Evolutionary conservation across 2,797 vertebrate species (phyloP), one percentile per base, ranked within the genome.

Genomic region (Sebastes kiyomatsui): DNA sequence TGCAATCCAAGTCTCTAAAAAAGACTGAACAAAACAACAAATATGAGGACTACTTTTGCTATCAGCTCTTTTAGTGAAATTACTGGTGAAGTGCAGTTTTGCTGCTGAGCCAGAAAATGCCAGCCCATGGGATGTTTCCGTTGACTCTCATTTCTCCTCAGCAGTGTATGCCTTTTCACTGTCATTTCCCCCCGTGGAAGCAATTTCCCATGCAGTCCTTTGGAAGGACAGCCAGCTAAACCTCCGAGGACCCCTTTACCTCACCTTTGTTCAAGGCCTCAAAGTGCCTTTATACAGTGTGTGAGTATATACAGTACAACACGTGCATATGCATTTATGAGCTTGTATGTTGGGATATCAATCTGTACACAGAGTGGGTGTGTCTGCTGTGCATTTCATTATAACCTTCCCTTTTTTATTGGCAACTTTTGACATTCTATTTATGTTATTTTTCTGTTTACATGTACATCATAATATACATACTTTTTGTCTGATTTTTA

Each of bases 81-180:
- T 84, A 82, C 52, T 72, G 56, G 60, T 75, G 32, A 77, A 80
- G 73, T 79, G 58, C 72, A 55, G 33, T 80, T 85, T 80, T 89
- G 62, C 70, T 81, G 58, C 69, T 83, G 71, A 80, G 82, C 84
- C 86, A 87, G 77, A 89, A 84, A 84, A 76, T 69, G 85, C 82
- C 64, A 67, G 46, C 77, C 81, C 76, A 55, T 69, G 80, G 82
- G 87, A 83, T 87, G 79, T 88, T 91, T 91, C 88, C 84, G 84
- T 80, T 87, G 90, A 91, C 89, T 87, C 80, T 83, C 75, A 79
- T 83, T 87, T 89, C 89, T 90, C 87, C 88, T 90, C 64, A 79
- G 77, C 85, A 80, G 75, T 65, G 62, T 73, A 75, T 81, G 32
- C 71, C 66, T 87, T 90, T 91, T 88, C 82, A 84, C 86, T 77